Base-by-base conservation (phyloP, 2,113 vertebrate species). In the Heloderma charlesbogerti region DNA sequence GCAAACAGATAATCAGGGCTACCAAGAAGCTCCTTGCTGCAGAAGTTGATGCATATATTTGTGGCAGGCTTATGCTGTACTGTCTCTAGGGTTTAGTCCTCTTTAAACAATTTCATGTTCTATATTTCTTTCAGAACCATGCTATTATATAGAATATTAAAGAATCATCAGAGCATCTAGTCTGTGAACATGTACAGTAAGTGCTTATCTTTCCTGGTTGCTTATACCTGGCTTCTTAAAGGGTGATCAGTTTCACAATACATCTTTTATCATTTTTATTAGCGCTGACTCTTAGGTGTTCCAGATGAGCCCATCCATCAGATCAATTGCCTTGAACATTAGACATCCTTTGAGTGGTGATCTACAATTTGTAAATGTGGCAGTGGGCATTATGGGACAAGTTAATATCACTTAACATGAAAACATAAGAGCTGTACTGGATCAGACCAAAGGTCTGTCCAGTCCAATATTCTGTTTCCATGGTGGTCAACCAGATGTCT, bases 31-130 rank as follows among this genome's bases (percentile, higher is more conserved):
- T 34, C 1, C 27, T 22, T 74, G 54, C 69, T 63, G 51, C 6
- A 88, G 27, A 75, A 83, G 12, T 22, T 27, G 31, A 48, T 82
- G n/a, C 43, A 75, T 84, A 75, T 51, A 25, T 88, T 91, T 77
- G 7, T 84, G 79, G 63, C 45, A 71, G 84, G 29, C 15, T 86
- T 71, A 84, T 69, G 77, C 2, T 81, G 37, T 18, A 54, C 54
- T 84, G 31, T 88, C 69, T 40, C 71, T 8, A 40, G 80, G n/a
- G 60, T 10, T 91, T 91, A 66, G 20, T 88, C 27, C n/a, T 69
- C 43, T 67, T 29, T 40, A 84, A 78, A 78, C 16, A 84, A 78
- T 84, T 88, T 25, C 71, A 77, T 78, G 43, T 79, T 48, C 82
- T 85, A 31, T 51, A 67, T 77, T 85, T 37, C 37, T 84, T 63